Base-by-base conservation (phyloP, 2,113 vertebrate species). In the Balaeniceps rex region DNA sequence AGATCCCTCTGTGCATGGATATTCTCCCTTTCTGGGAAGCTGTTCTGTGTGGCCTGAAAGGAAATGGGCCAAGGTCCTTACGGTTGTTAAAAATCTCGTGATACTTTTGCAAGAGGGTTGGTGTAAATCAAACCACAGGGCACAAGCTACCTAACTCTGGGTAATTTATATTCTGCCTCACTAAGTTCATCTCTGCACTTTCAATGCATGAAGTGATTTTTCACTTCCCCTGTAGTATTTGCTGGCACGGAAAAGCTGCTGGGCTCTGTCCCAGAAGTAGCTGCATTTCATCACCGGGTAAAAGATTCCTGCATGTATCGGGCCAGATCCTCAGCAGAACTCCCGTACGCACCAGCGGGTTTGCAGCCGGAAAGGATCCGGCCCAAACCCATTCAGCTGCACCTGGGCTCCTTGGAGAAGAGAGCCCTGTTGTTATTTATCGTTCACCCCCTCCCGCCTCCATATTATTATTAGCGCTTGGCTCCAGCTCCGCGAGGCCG, bases 221-320 rank as follows among this genome's bases (percentile, higher is more conserved):
- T 93, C 94, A 96, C 93, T 95, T 95, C 95, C 94, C 94, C 96
- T 92, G 94, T 97, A 95, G 84, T 97, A 96, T 96, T 95, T 88
- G 82, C 93, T 95, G 95, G 95, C 96, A 97, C 82, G 14, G 91
- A 96, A 89, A 94, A 93, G 90, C 94, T 94, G 92, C 88, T 96
- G 94, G 94, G 92, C 96, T 96, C 94, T 44, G 72, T 96, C 96
- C 96, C 97, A 97, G 95, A 88, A 97, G 94, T 87, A 94, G 94
- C 94, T 91, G 88, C 95, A 94, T 97, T 97, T 97, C 87, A 97
- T 95, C 96, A 96, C 78, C 14, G 38, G 60, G 63, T 82, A 90
- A 91, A 82, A 82, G 94, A 94, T 94, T 63, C 91, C 94, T 93
- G 87, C 74, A 0, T 12, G 61, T 24, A 33, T 2, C 2, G 74